A percentile compares a stretch with the other conserved stretches of the same genome.
phyloP scores from a whole-genome alignment of 2,888 invertebrate species.

The Norana najaformis region DNA sequence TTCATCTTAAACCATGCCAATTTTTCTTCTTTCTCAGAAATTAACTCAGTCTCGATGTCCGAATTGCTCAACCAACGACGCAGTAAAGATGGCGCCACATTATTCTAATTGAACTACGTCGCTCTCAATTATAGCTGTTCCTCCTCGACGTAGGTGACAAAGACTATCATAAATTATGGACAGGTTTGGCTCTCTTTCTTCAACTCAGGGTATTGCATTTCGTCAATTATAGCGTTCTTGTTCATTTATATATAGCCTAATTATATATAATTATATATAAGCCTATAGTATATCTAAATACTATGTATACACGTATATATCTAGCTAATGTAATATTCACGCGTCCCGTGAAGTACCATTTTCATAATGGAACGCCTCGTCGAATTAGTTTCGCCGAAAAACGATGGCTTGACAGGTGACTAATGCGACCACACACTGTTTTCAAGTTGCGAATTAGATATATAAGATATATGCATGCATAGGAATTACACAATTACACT shows the following conservation, averaged over 20 bases:
- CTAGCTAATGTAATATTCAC: background rate
- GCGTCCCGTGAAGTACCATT: background rate
- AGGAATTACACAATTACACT: too few relatives aligned
- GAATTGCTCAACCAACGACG: background rate
- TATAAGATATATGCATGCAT: too few relatives aligned
- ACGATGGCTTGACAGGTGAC: background rate
- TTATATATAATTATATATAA: background rate
- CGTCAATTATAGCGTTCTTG: background rate
- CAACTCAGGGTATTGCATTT: background rate
- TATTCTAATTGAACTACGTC: background rate
- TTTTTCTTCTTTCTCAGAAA: background rate
- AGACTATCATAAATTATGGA: background rate
- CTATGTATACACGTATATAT: background rate
- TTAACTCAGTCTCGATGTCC: background rate
- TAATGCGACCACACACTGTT: too few relatives aligned
- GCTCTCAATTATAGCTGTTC: background rate
- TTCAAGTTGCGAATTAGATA: too few relatives aligned
- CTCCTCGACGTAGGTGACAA: background rate
- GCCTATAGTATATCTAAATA: too few relatives aligned
- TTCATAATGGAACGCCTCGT: slow-evolving; percentile 4
- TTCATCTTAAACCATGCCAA: background rate
- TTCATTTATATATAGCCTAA: background rate
- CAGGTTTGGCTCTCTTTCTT: background rate
- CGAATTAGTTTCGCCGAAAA: background rate
- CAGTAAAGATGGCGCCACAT: background rate